Evolutionary conservation across 1,140 invertebrate genomes (phyloP).

Genomic region (Temnothorax nylanderi): DNA sequence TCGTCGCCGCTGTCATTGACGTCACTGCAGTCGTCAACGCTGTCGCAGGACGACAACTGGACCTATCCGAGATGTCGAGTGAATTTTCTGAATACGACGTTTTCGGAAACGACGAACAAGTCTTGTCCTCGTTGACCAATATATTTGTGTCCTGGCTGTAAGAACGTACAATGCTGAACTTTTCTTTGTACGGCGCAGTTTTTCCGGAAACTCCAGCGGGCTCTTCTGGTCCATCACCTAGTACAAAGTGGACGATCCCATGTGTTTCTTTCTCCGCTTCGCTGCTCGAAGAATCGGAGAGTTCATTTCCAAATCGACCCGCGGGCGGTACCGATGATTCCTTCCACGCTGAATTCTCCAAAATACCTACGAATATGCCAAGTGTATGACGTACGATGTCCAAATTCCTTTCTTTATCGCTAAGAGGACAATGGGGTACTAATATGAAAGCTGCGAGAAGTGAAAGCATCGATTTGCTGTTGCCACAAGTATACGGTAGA

Average conservation of each 20-base stretch:
- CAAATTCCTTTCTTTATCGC: conserved; percentile 19
- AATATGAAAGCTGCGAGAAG: conserved; percentile 8
- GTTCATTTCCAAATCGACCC: conserved; percentile 32
- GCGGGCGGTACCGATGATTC: conserved; percentile 82
- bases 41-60: not conserved
- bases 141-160: conserved; percentile 83
- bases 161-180: conserved; percentile 73
- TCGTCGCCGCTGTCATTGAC: conserved; percentile 30
- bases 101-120: conserved; percentile 77
- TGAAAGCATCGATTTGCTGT: not conserved
- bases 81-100: conserved; percentile 85
- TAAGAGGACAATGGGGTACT: not conserved
- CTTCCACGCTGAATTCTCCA: conserved; percentile 82
- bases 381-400: conserved; percentile 35
- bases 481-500: not conserved
- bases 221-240: conserved; percentile 76
- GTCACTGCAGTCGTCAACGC: not conserved
- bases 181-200: conserved; percentile 41
- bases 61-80: conserved; percentile 73
- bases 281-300: conserved; percentile 82
- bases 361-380: conserved; percentile 78
- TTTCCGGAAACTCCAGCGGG: conserved; percentile 26
- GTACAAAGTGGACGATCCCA: conserved; percentile 80
- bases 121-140: conserved; percentile 73
- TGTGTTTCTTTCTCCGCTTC: conserved; percentile 83